Base-by-base conservation (phyloP, 2,888 invertebrate genomes). In the Himalopsyche japonica region DNA sequence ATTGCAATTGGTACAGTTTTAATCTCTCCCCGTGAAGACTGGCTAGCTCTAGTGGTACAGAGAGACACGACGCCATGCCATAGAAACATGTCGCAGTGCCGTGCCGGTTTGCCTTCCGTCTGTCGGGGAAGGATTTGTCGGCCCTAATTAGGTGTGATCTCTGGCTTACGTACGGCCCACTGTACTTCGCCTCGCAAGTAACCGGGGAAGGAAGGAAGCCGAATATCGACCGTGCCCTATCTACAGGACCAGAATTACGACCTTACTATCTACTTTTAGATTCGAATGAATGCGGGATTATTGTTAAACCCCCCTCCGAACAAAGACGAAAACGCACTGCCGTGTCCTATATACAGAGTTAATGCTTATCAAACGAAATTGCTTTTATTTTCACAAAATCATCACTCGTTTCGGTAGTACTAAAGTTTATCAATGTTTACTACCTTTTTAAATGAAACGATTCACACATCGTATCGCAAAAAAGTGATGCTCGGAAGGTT, bases 121-220 rank as follows among this genome's bases (percentile, higher is more conserved):
- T 57, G 57, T 57, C 57, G 20, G 49, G 57, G 57, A 24, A 20
- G 57, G 57, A 57, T 76, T 76, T 48, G 76, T 77, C 82, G 78
- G 57, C 82, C 70, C 32, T 82, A 82, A 82, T 82, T 82, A 82
- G 82, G 79, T 82, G 82, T 79, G 82, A 82, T 82, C 82, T 82
- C 82, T 47, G 79, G 79, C 79, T 82, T 82, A 79, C 30, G 32
- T 82, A 79, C 30, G 32, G 76, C 82, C 49, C 37, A 37, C 79
- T 12, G 79, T 57, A 57, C 57, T 57, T 8, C 20, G 24, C 43
- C 43, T 43, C 70, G 15, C 43, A 24, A 57, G 57, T 15, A 24
- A 57, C 20, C 57, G 24, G 24, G 57, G 57, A 57, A 57, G 57
- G n/a, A 57, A n/a, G 57, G 57, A n/a, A 20, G 57, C 57, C 57